A percentile compares a stretch with the other conserved stretches of the same genome.
Conservation (phyloP, 1,140 invertebrate genomes). For the Drosophila melanica region DNA sequence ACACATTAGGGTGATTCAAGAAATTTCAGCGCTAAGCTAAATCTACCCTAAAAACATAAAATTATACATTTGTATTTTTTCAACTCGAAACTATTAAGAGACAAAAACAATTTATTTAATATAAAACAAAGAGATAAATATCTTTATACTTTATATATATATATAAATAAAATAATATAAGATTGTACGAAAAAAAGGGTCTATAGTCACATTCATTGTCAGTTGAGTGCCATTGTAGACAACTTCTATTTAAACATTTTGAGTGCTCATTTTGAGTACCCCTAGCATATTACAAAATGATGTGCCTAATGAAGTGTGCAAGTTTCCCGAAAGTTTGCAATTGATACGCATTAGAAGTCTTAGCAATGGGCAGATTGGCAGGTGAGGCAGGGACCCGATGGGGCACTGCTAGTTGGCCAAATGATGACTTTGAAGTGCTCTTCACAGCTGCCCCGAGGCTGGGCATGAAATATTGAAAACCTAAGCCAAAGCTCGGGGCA, state of each 20-base stretch:
- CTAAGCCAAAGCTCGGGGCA: conserved; percentile 7
- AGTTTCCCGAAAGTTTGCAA: conserved; percentile 51
- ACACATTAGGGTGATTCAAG: conserved; percentile 9
- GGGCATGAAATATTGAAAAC: conserved; percentile 43
- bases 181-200: too few relatives aligned
- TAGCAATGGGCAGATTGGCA: neutral
- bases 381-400: neutral
- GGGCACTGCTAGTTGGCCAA: conserved; percentile 3
- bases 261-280: neutral
- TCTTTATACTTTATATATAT: too few relatives aligned
- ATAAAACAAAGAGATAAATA: too few relatives aligned
- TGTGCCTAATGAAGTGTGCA: conserved; percentile 54
- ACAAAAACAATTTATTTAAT: too few relatives aligned
- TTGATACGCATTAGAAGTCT: conserved; percentile 45
- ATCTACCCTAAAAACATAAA: too few relatives aligned
- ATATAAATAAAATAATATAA: too few relatives aligned
- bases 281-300: conserved; percentile 38
- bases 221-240: neutral
- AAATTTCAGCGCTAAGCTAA: neutral
- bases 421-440: conserved; percentile 36
- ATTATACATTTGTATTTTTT: too few relatives aligned
- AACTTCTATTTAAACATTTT: conserved; percentile 10
- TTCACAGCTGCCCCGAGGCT: conserved; percentile 7
- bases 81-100: too few relatives aligned
- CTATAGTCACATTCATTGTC: too few relatives aligned